Evolutionary conservation across 1,140 invertebrate species (phyloP).

Genomic region (Protaetia brevitarsis): DNA sequence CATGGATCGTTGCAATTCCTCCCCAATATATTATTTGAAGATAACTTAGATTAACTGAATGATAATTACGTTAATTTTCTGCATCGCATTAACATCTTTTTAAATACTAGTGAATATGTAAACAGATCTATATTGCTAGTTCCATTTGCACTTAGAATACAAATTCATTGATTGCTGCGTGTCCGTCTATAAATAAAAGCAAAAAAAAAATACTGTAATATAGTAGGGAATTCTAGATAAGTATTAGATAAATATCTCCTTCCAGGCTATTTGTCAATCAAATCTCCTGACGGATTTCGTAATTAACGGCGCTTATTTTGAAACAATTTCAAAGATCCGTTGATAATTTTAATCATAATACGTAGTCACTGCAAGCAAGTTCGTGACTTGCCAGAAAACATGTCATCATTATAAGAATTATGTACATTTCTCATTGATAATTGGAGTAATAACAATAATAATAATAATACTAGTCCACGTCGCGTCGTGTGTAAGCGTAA

Average conservation of each 20-base stretch:
- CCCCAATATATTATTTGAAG: no score
- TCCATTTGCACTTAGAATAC: no score
- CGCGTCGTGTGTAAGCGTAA: no score
- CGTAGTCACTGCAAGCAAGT: neutral
- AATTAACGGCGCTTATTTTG: conserved; percentile 1
- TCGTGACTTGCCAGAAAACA: neutral
- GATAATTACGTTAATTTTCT: no score
- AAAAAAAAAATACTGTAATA: no score
- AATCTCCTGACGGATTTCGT: neutral
- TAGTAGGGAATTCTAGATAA: neutral
- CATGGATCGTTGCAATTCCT: no score
- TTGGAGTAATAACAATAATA: neutral
- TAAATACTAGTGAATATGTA: no score
- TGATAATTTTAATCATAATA: conserved; percentile 13
- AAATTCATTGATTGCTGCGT: no score
- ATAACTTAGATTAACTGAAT: no score
- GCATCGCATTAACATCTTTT: no score
- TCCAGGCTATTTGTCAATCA: conserved; percentile 12
- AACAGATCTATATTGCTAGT: no score
- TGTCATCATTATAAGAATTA: neutral
- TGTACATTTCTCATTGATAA: neutral
- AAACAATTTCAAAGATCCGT: conserved; percentile 2
- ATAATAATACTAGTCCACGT: neutral
- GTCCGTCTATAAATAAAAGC: no score
- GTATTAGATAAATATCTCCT: neutral